Conservation (phyloP, 2,113 vertebrate species). For the Tor tambroides region DNA sequence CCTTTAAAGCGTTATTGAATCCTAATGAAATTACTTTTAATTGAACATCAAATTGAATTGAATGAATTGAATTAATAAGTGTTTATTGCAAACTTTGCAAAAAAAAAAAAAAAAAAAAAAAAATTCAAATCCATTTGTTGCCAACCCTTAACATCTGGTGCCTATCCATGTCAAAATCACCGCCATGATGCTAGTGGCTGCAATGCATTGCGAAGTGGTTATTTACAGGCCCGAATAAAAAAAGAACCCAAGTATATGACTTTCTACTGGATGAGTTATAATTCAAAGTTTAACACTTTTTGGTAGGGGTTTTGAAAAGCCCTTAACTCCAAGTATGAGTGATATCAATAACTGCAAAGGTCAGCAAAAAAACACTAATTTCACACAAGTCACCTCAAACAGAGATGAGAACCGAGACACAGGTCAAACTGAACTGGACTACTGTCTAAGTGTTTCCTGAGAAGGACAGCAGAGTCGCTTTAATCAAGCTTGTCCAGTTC, state of each 20-base stretch:
- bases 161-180: background rate
- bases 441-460: background rate
- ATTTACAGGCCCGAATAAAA: background rate
- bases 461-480: background rate
- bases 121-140: no score
- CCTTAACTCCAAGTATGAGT: background rate
- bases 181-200: background rate
- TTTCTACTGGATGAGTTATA: background rate
- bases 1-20: background rate
- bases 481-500: background rate
- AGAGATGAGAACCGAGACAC: background rate
- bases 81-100: background rate
- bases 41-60: background rate
- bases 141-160: no score
- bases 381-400: background rate
- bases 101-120: background rate
- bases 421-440: background rate
- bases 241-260: background rate
- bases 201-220: background rate
- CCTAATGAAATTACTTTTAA: background rate
- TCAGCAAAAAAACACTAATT: background rate
- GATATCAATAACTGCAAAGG: background rate
- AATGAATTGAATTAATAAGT: background rate
- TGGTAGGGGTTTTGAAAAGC: background rate
- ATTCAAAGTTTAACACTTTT: background rate